Evolutionary conservation across 2,797 vertebrate species (phyloP).

Genomic region (Protosalanx chinensis): DNA sequence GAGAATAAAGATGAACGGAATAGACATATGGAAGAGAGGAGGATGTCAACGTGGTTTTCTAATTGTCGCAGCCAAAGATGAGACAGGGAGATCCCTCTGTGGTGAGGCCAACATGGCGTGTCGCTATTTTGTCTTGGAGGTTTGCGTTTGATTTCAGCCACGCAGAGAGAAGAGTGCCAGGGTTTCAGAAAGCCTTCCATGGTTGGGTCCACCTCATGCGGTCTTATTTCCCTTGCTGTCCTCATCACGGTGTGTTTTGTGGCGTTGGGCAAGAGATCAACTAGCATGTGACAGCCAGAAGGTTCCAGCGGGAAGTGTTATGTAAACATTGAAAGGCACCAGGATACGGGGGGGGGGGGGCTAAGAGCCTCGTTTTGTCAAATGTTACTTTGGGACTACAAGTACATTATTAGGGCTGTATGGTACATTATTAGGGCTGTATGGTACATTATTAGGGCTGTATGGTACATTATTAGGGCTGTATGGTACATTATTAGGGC

Average conservation of each 20-base stretch:
- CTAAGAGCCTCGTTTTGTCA: background rate
- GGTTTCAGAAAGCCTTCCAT: background rate
- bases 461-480: too few species aligned
- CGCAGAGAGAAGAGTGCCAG: background rate
- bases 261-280: background rate
- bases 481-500: too few species aligned
- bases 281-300: background rate
- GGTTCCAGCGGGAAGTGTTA: background rate
- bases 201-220: background rate
- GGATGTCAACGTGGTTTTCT: background rate
- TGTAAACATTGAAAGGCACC: background rate
- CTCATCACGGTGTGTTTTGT: background rate
- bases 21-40: background rate
- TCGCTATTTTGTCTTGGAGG: background rate
- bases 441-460: too few species aligned
- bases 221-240: slow-evolving; percentile 1
- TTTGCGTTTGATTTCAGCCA: background rate
- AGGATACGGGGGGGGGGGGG: background rate
- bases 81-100: background rate
- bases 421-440: too few species aligned
- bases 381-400: background rate
- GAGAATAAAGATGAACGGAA: background rate
- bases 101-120: background rate
- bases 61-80: background rate
- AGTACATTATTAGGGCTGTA: background rate